These are phyloP conservation scores for Pristionchus fissidentatus DNA, from an alignment of 2,888 invertebrate genomes.

Conservation along the genomic window DNA sequence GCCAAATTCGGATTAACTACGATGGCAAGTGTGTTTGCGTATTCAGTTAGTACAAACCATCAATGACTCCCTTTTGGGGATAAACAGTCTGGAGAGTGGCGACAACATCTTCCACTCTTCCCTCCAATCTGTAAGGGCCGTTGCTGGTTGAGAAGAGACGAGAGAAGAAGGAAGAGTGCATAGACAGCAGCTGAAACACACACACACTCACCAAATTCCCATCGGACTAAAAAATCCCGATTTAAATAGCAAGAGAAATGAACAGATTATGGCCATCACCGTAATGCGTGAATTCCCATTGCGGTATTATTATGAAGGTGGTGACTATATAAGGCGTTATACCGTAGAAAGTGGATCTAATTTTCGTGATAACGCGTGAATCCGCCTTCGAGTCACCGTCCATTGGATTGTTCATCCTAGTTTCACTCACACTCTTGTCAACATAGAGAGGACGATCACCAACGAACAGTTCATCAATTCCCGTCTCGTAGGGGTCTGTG, in stretches of 20 bases:
- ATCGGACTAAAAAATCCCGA: not conserved
- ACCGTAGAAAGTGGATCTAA: too few species aligned
- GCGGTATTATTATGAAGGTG: too few species aligned
- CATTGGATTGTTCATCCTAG: too few species aligned
- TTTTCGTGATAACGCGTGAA: too few species aligned
- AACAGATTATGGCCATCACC: too few species aligned
- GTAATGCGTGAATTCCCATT: too few species aligned
- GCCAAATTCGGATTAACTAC: too few species aligned
- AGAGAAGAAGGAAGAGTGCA: not conserved
- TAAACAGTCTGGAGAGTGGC: constrained; percentile 38
- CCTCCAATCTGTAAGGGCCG: constrained; percentile 18
- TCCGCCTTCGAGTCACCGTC: too few species aligned
- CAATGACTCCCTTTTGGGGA: constrained; percentile 39
- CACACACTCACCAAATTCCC: not conserved
- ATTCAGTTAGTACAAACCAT: not conserved
- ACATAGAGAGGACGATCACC: not conserved
- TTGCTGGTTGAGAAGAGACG: constrained; percentile 6
- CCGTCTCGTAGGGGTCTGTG: constrained; percentile 33
- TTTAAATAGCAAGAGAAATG: not conserved
- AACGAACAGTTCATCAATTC: constrained; percentile 21
- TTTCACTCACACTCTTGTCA: not conserved
- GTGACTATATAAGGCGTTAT: too few species aligned
- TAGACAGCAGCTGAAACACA: constrained; percentile 20
- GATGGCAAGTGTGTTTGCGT: too few species aligned
- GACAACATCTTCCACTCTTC: constrained; percentile 6